Percentiles rank a stretch among this genome's conserved stretches.
These are phyloP conservation scores for Nannospalax galili DNA, from an alignment of 2,113 vertebrate species.

Conservation along the genomic window DNA sequence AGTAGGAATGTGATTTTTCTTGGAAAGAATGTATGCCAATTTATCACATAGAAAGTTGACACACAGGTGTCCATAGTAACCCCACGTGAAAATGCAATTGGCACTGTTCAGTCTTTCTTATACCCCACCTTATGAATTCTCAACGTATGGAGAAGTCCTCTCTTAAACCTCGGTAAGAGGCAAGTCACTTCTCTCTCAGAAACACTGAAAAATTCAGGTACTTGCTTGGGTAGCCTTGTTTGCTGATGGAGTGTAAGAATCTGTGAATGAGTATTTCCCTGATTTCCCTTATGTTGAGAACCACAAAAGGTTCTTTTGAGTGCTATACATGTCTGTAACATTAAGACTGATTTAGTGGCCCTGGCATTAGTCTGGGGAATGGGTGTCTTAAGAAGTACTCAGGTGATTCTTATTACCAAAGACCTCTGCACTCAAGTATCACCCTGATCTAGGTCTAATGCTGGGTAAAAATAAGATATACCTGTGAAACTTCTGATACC, in stretches of 20 bases:
- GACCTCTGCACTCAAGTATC: not conserved
- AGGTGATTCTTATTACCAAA: not conserved
- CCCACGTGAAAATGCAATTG: not conserved
- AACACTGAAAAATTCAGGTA: not conserved
- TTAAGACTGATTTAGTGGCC: not conserved
- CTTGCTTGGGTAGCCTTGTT: not conserved
- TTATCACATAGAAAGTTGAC: not conserved
- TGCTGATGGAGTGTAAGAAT: not conserved
- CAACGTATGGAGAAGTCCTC: not conserved
- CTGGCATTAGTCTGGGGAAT: not conserved
- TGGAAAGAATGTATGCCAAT: not conserved
- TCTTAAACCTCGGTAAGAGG: not conserved
- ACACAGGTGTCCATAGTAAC: not conserved
- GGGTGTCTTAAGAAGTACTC: not conserved
- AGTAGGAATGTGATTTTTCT: not conserved
- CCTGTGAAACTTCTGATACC: not conserved
- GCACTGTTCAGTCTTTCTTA: not conserved
- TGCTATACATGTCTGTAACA: not conserved
- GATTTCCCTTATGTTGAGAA: not conserved
- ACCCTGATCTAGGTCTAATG: not conserved
- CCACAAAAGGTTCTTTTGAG: not conserved
- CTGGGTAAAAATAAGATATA: not conserved
- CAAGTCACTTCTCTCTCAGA: not conserved
- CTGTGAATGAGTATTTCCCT: not conserved
- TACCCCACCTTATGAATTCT: not conserved